Evolutionary conservation across 2,113 vertebrate species (phyloP).

Genomic region (Menura novaehollandiae): DNA sequence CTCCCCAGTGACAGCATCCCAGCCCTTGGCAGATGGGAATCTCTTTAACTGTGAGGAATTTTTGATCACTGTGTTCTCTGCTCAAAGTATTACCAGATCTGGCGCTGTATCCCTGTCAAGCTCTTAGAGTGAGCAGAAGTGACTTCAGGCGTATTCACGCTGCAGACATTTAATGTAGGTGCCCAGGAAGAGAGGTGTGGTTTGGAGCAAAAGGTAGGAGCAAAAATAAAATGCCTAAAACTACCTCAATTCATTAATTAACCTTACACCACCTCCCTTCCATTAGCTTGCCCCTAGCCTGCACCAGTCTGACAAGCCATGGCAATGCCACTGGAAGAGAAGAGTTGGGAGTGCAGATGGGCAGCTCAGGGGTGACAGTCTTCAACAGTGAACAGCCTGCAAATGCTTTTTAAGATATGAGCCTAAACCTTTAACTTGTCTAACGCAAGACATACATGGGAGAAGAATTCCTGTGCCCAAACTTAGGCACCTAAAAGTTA

Average conservation of each 20-base stretch:
- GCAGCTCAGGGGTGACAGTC: neutral
- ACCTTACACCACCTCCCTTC: neutral
- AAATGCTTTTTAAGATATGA: neutral
- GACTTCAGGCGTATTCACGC: neutral
- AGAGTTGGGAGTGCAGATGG: neutral
- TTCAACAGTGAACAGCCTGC: neutral
- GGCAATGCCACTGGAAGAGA: neutral
- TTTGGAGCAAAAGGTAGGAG: neutral
- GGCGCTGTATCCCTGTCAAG: neutral
- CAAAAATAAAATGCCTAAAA: neutral
- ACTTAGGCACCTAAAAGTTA: neutral
- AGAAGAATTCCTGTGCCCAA: neutral
- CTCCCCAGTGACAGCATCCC: neutral
- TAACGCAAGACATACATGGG: neutral
- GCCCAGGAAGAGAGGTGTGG: neutral
- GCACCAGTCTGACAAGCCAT: accelerated
- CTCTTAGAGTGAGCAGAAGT: neutral
- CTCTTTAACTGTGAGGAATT: neutral
- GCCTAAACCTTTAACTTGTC: neutral
- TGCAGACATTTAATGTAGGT: neutral
- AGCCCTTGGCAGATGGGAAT: neutral
- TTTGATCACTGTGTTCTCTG: neutral
- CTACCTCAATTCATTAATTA: neutral
- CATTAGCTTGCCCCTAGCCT: neutral
- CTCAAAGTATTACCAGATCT: neutral